Percentiles rank a stretch among this genome's conserved stretches.
Conservation (phyloP, 23 tunicate genomes). For the Pegea sp. region DNA sequence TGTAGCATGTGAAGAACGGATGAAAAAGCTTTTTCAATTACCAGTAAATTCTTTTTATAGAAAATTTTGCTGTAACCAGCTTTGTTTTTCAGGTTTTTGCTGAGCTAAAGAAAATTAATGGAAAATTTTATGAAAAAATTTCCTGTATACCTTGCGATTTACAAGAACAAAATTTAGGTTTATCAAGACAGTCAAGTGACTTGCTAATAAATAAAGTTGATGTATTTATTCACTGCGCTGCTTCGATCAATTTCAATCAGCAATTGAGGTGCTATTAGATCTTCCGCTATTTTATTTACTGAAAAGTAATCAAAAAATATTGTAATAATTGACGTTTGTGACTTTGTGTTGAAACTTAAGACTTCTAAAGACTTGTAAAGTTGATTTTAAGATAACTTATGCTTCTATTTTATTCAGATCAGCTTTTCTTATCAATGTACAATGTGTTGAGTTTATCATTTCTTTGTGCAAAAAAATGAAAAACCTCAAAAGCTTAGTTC, state of each 20-base stretch:
- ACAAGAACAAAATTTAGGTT: constrained; percentile 45
- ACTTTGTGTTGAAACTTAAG: too few species aligned
- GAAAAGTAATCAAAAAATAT: neutral
- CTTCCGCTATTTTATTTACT: neutral
- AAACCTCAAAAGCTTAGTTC: too few species aligned
- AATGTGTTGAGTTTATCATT: too few species aligned
- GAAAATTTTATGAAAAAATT: constrained; percentile 4
- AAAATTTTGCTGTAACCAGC: neutral
- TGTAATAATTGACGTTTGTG: too few species aligned
- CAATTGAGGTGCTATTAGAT: constrained; percentile 19
- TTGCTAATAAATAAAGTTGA: constrained; percentile 35
- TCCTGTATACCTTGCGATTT: constrained; percentile 22
- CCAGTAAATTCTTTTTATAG: constrained; percentile 2
- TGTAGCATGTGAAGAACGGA: constrained; percentile 4
- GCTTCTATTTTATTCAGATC: too few species aligned
- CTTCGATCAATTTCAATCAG: constrained; percentile 56
- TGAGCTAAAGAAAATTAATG: constrained; percentile 1
- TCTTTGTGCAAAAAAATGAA: too few species aligned
- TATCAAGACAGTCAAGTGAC: constrained; percentile 10
- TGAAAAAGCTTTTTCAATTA: constrained; percentile 2
- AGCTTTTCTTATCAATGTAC: too few species aligned
- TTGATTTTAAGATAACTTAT: too few species aligned
- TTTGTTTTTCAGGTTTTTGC: constrained; percentile 8
- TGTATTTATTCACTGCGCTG: constrained; percentile 73
- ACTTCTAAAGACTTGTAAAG: too few species aligned